Evolutionary conservation across 2,113 vertebrate species (phyloP).

Genomic region (Phaetusa simplex): DNA sequence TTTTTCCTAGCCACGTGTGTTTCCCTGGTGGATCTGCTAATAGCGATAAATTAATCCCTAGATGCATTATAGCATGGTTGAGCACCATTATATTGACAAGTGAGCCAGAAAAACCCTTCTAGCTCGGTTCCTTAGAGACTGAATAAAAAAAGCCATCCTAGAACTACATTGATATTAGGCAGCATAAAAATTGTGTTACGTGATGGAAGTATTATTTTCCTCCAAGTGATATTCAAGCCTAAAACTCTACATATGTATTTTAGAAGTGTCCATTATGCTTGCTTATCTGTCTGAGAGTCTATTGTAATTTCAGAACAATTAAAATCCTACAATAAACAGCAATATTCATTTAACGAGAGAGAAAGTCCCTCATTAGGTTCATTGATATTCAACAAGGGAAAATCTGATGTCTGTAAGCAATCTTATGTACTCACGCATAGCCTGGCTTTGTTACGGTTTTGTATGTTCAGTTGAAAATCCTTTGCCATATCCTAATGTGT

Average conservation of each 20-base stretch:
- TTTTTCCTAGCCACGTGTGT: conserved; percentile 1
- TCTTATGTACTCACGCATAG: not conserved
- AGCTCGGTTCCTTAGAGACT: not conserved
- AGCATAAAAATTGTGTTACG: not conserved
- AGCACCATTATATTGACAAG: conserved; percentile 3
- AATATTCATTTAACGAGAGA: not conserved
- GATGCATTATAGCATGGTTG: not conserved
- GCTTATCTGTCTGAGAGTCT: not conserved
- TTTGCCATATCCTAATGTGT: not conserved
- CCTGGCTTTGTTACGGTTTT: not conserved
- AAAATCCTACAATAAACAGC: not conserved
- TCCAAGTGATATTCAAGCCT: not conserved
- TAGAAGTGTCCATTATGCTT: not conserved
- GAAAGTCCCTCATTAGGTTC: not conserved
- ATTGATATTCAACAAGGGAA: not conserved
- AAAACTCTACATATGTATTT: not conserved
- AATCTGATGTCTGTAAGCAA: not conserved
- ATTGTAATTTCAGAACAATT: not conserved
- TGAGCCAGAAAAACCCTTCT: conserved; percentile 1
- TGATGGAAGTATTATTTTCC: not conserved
- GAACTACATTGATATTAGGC: not conserved
- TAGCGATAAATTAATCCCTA: conserved; percentile 47
- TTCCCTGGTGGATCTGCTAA: conserved; percentile 18
- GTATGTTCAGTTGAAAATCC: not conserved
- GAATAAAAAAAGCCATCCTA: not conserved